Evolutionary conservation across 1,140 invertebrate species (phyloP).

Genomic region (Diabrotica virgifera): DNA sequence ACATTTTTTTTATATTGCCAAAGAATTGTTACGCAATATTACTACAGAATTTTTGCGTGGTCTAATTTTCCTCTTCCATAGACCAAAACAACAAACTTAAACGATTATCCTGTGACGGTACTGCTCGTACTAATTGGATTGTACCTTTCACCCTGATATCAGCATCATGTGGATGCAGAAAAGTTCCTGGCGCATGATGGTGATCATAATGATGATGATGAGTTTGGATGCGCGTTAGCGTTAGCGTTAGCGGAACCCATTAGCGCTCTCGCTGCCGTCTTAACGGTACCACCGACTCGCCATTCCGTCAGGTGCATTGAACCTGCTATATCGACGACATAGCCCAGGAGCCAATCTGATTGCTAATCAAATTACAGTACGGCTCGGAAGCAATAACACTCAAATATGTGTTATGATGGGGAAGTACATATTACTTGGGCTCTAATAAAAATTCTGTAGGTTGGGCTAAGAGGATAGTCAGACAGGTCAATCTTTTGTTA

Average conservation of each 20-base stretch:
- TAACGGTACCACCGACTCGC: constrained; percentile 43
- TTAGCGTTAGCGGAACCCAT: constrained; percentile 45
- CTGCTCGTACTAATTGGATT: not conserved
- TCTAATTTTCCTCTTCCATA: not conserved
- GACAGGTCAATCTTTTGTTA: too few relatives aligned
- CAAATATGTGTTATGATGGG: too few relatives aligned
- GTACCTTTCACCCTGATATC: constrained; percentile 1
- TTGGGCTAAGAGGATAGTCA: too few relatives aligned
- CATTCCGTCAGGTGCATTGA: constrained; percentile 47
- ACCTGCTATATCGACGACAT: constrained; percentile 25
- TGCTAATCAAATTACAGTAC: not conserved
- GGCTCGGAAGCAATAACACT: not conserved
- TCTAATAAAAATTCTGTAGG: too few relatives aligned
- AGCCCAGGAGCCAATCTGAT: too few relatives aligned
- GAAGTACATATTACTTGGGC: too few relatives aligned
- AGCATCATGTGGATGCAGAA: not conserved
- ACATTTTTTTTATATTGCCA: too few relatives aligned
- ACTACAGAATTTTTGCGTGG: too few relatives aligned
- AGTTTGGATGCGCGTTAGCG: not conserved
- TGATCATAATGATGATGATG: constrained; percentile 2
- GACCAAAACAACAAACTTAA: not conserved
- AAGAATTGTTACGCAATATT: too few relatives aligned
- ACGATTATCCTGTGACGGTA: not conserved
- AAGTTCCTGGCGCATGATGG: not conserved
- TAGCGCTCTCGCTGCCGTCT: constrained; percentile 30